phyloP scores from a whole-genome alignment of 2,797 vertebrate species.

The Carcharodon carcharias region DNA sequence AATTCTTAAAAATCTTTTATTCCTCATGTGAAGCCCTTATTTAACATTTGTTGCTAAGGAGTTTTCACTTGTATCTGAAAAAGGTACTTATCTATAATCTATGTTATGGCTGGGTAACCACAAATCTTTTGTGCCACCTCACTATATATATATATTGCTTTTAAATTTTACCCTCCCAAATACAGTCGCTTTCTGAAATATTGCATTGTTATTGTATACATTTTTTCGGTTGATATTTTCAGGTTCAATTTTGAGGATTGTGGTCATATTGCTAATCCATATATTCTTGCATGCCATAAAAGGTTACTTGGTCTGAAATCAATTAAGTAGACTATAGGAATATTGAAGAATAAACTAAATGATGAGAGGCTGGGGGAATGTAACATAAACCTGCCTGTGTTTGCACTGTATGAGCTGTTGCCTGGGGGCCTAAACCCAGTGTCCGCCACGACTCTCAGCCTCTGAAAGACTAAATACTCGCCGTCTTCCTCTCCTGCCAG shows the following conservation, averaged over 20 bases:
- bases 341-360: conserved; percentile 28
- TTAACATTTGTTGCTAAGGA: not conserved
- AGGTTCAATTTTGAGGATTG: conserved; percentile 28
- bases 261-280: conserved; percentile 4
- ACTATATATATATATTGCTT: not conserved
- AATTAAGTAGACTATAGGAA: conserved; percentile 12
- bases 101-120: not conserved
- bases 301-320: conserved; percentile 25
- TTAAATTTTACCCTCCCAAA: not conserved
- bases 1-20: not conserved
- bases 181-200: not conserved
- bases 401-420: conserved; percentile 56
- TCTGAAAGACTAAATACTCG: conserved; percentile 77
- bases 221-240: conserved; percentile 15
- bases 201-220: not conserved
- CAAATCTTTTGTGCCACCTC: not conserved
- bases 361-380: conserved; percentile 39
- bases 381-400: conserved; percentile 66
- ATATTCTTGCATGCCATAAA: conserved; percentile 28
- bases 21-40: not conserved
- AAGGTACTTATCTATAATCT: not conserved
- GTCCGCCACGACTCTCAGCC: conserved; percentile 75
- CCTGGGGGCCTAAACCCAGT: conserved; percentile 76
- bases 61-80: not conserved
- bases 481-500: conserved; percentile 75